These are phyloP conservation scores for Xiphorhynchus erythropygius DNA, from an alignment of 2,797 vertebrate species.

Conservation along the genomic window DNA sequence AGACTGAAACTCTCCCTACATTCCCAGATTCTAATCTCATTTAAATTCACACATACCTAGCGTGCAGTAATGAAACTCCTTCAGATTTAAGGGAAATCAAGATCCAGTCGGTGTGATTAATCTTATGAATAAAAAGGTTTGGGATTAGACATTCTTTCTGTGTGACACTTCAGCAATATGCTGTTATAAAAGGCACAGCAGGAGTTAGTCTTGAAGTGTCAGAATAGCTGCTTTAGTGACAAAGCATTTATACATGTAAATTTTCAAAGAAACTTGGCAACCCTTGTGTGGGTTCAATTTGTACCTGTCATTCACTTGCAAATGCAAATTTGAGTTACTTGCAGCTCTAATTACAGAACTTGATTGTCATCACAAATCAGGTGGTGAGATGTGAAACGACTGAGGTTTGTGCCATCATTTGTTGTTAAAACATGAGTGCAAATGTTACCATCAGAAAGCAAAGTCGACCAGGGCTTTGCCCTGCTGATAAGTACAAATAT, in stretches of 20 bases:
- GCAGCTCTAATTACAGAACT: constrained; percentile 52
- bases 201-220: constrained; percentile 41
- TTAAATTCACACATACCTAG: constrained; percentile 8
- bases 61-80: constrained; percentile 16
- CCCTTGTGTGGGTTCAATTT: constrained; percentile 52
- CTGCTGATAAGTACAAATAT: background rate
- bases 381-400: constrained; percentile 29
- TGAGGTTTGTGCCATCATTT: constrained; percentile 12
- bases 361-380: constrained; percentile 57
- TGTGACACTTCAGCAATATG: constrained; percentile 30
- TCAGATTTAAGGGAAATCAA: constrained; percentile 30
- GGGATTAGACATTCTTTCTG: constrained; percentile 47
- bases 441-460: constrained; percentile 12
- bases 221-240: constrained; percentile 43
- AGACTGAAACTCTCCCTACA: background rate
- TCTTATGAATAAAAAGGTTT: constrained; percentile 32
- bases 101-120: constrained; percentile 45
- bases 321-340: constrained; percentile 48
- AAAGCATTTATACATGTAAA: constrained; percentile 57
- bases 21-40: constrained; percentile 6
- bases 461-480: background rate
- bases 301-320: constrained; percentile 43
- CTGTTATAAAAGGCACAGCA: constrained; percentile 47
- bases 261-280: constrained; percentile 50
- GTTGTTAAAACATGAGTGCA: constrained; percentile 44